Evolutionary conservation across 2,797 vertebrate species (phyloP).

Genomic region (Hippoglossus hippoglossus): DNA sequence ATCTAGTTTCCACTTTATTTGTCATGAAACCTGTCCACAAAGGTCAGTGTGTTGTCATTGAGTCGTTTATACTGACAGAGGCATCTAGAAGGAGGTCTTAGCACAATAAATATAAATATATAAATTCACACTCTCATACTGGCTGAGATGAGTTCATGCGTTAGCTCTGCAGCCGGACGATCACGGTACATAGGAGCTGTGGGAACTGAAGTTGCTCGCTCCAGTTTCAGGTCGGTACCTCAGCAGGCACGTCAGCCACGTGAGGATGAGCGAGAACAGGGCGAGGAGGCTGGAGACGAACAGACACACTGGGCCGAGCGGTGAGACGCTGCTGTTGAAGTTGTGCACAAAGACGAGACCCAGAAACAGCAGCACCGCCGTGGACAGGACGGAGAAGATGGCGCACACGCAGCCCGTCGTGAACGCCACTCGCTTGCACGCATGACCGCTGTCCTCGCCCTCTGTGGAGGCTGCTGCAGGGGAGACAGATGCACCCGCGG

Average conservation of each 20-base stretch:
- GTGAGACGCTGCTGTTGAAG: conserved; percentile 74
- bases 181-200: too few relatives aligned
- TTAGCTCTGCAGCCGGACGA: too few relatives aligned
- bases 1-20: too few relatives aligned
- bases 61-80: background rate
- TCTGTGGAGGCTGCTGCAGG: background rate
- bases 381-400: conserved; percentile 85
- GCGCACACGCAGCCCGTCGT: conserved; percentile 85
- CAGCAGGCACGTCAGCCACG: conserved; percentile 86
- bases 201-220: conserved; percentile 1
- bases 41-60: background rate
- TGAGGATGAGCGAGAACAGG: conserved; percentile 85
- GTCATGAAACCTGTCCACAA: too few relatives aligned
- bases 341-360: conserved; percentile 88
- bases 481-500: background rate
- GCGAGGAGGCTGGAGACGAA: conserved; percentile 84
- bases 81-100: background rate
- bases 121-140: too few relatives aligned
- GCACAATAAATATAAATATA: background rate
- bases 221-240: conserved; percentile 82
- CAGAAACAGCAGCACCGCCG: conserved; percentile 86
- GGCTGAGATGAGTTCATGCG: too few relatives aligned
- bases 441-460: conserved; percentile 76
- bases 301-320: conserved; percentile 83
- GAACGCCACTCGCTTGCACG: conserved; percentile 82